phyloP scores from a whole-genome alignment of 2,888 invertebrate genomes.

The Aphelenchoides bicaudatus region DNA sequence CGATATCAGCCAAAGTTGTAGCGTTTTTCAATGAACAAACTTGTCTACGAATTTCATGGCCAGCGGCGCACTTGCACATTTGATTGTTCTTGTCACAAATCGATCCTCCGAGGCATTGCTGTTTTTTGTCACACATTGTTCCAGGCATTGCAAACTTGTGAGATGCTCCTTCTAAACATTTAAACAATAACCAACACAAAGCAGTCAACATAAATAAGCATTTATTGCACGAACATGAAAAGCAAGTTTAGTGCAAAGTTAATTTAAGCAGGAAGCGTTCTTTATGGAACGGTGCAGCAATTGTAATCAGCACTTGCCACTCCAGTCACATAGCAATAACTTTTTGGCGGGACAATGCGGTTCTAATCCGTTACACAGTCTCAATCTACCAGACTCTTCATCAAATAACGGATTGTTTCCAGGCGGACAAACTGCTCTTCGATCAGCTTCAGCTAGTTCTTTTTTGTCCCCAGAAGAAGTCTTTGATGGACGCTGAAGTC shows the following conservation, averaged over 20 bases:
- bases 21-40: conserved; percentile 43
- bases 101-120: conserved; percentile 44
- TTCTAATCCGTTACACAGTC: conserved; percentile 54
- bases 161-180: conserved; percentile 1
- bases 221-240: too few species aligned
- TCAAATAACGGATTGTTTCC: conserved; percentile 53
- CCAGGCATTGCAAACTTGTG: conserved; percentile 40
- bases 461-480: conserved; percentile 8
- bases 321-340: conserved; percentile 60
- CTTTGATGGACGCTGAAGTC: conserved; percentile 48
- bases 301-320: conserved; percentile 58
- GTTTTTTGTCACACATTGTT: conserved; percentile 43
- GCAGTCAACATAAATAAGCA: not conserved
- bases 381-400: conserved; percentile 38
- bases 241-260: too few species aligned
- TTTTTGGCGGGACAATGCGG: conserved; percentile 59
- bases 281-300: conserved; percentile 44
- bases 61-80: conserved; percentile 50
- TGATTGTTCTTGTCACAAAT: conserved; percentile 40
- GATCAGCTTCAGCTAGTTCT: conserved; percentile 31
- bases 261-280: not conserved
- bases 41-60: conserved; percentile 40
- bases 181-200: not conserved
- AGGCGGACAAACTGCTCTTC: conserved; percentile 54
- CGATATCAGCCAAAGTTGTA: not conserved